Base-by-base conservation (phyloP, 1,140 invertebrate species). In the Leptoteleia sp. region DNA sequence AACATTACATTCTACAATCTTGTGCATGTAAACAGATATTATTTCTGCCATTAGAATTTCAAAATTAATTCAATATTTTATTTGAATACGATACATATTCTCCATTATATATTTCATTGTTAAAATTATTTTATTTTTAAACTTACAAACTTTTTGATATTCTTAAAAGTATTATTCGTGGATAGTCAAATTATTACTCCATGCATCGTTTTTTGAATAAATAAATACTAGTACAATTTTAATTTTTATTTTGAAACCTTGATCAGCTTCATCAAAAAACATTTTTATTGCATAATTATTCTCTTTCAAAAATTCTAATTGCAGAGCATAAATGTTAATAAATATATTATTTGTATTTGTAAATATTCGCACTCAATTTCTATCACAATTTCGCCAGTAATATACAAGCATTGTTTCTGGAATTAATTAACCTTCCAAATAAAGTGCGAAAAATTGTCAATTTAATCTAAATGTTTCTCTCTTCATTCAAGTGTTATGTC, bases 41-140 rank as follows among this genome's bases (percentile, higher is more conserved):
- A 52, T 50, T 43, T 42, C 25, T 37, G n/a, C 1, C 11, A 52
- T 52, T 42, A 42, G 29, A 65, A 65, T 65, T 52, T 65, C 31
- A 43, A 65, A 33, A 35, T 33, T 2, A 27, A 52, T 40, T 22
- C 47, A 27, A 27, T 38, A 47, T 15, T 16, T 37, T 42, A 67
- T 35, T 19, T 47, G n/a, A 38, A 68, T 57, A 15, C 22, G 31
- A 31, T 57, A 57, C 9, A 19, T 68, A 68, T 31, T 48, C 12
- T 38, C 1, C 12, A 16, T 48, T 57, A 68, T 17, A 68, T 68
- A 57, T 38, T 57, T 48, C 15, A 37, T 4, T 12, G 19, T 9
- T 35, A 6, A 54, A 15, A 54, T 13, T 55, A 1, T 7, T 50
- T 38, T 62, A 17, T 29, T 31, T 17, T 27, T n/a, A 4, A 19